phyloP scores from a whole-genome alignment of 2,888 invertebrate species.

The Petrolisthes manimaculis region DNA sequence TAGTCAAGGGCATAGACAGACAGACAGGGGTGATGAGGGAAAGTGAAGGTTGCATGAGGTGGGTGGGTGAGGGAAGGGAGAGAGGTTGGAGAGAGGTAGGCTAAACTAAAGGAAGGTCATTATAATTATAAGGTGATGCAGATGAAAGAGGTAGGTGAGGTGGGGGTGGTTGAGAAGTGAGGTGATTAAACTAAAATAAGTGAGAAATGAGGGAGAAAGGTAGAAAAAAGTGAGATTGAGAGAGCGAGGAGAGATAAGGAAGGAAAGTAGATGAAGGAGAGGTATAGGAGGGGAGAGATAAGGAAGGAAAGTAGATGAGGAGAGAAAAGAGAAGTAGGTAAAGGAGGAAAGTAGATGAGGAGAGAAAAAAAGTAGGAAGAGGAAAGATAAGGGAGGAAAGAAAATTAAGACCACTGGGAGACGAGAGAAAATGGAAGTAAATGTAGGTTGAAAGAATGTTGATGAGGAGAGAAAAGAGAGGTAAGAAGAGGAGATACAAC shows the following conservation, averaged over 20 bases:
- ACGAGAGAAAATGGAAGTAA: no score
- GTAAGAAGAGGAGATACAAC: background rate
- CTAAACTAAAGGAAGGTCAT: background rate
- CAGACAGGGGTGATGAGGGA: background rate
- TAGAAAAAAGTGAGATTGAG: constrained; percentile 4
- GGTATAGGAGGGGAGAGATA: background rate
- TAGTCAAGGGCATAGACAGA: background rate
- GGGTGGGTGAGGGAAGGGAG: background rate
- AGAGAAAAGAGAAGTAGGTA: background rate
- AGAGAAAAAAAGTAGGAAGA: background rate
- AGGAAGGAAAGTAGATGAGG: background rate
- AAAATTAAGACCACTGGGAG: no score
- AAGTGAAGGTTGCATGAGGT: background rate
- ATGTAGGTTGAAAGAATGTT: background rate
- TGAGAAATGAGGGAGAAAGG: background rate
- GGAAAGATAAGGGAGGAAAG: no score
- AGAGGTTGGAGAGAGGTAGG: background rate
- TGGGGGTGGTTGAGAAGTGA: background rate
- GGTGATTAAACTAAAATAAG: background rate
- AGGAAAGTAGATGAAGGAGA: background rate
- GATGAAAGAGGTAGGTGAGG: background rate
- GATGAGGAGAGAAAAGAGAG: constrained; percentile 14
- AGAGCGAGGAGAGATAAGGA: background rate
- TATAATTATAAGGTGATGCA: background rate
- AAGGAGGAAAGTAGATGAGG: background rate